phyloP scores from a whole-genome alignment of 2,888 invertebrate genomes.

The Xanthostigma xanthostigma region DNA sequence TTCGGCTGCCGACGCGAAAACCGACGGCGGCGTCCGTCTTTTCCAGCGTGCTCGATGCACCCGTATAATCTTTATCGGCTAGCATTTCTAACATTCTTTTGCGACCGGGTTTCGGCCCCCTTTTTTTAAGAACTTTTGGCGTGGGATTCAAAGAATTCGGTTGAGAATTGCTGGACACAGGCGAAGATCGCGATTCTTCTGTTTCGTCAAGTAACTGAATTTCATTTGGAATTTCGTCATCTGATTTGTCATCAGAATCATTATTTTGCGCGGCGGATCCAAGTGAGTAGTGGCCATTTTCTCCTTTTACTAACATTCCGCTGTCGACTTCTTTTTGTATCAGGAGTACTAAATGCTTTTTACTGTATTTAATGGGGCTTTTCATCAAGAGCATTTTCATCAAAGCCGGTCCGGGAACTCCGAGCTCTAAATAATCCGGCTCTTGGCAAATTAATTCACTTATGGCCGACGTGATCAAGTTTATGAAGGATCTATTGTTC shows the following conservation, averaged over 20 bases:
- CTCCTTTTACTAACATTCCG: constrained; percentile 49
- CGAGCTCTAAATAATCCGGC: constrained; percentile 54
- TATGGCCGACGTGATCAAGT: constrained; percentile 49
- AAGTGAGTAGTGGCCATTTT: constrained; percentile 52
- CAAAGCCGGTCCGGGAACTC: constrained; percentile 53
- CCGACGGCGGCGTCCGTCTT: constrained; percentile 6
- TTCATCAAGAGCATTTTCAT: constrained; percentile 47
- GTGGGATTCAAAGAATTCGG: neutral
- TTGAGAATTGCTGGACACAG: neutral
- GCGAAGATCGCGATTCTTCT: neutral
- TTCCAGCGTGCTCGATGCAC: neutral
- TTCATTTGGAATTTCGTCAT: constrained; percentile 23
- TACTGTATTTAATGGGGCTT: constrained; percentile 44
- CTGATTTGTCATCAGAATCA: constrained; percentile 9
- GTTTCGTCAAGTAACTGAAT: neutral
- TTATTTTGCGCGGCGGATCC: constrained; percentile 32
- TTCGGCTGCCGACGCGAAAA: constrained; percentile 13
- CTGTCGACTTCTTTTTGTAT: constrained; percentile 53
- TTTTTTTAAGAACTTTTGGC: constrained; percentile 1
- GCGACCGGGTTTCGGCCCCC: neutral
- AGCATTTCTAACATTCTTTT: neutral
- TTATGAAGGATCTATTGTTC: constrained; percentile 31
- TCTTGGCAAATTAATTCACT: constrained; percentile 56
- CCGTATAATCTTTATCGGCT: constrained; percentile 6
- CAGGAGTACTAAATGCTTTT: constrained; percentile 45